Evolutionary conservation across 35 echinoderm and acorn worm genomes (phyloP), one percentile per base, ranked within the genome.

Genomic region (Chiridota heheva): DNA sequence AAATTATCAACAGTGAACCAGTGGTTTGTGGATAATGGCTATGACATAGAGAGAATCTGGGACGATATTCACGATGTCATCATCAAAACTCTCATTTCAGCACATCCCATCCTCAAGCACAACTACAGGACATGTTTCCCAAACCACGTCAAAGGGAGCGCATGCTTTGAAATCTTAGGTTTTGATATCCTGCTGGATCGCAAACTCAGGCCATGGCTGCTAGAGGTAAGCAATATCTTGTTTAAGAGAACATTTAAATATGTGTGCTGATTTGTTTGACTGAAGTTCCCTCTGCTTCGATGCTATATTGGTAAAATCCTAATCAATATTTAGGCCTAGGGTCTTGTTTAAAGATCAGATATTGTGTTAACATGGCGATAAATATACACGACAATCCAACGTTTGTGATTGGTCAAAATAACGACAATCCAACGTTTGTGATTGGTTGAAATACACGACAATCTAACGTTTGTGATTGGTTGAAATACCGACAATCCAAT

Each of bases 91-190:
- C 76, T 98, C 34, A 98, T 98, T 34, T 92, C 95, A 8, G 95
- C 95, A 30, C 95, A 98, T 56, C 95, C 95, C 8, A 84, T 98
- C 65, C 81, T 98, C 51, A 98, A 91, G 44, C 95, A 98, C 63
- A 98, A 98, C 86, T 98, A 98, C 87, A 63, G 95, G 22, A 91
- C 89, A 20, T 98, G 95, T 43, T 98, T 98, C 62, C 85, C 89
- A 0, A 98, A 98, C 44, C 89, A 98, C 75, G 60, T 91, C 42
- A 98, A 98, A 58, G 95, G 89, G 57, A 98, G 95, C 63, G 89
- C 78, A 22, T 98, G 95, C 67, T 98, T 98, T 89, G 95, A 98
- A 64, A 91, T 98, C 58, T 81, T 98, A 0, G 95, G 95, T 17
- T 98, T 98, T 85, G 95, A 98, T 69, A 43, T 98, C 38, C 88